These are phyloP conservation scores for Agriopis marginaria DNA, from an alignment of 2,888 invertebrate species.

Conservation along the genomic window DNA sequence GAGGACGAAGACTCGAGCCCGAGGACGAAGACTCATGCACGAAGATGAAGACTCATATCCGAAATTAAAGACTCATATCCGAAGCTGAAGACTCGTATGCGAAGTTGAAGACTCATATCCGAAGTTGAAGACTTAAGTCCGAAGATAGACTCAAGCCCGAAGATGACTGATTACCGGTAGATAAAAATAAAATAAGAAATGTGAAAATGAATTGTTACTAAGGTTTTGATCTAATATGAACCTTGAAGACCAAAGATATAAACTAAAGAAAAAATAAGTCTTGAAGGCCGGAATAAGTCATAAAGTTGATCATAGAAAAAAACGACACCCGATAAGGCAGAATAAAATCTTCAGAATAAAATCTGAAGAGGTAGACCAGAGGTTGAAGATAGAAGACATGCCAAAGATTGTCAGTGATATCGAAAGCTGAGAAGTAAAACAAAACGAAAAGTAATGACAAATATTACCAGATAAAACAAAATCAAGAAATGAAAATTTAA, in stretches of 20 bases:
- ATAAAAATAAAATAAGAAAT: too few species aligned
- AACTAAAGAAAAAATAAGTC: background rate
- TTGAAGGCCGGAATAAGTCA: too few species aligned
- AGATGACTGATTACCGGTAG: too few species aligned
- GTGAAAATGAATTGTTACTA: too few species aligned
- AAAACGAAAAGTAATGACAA: conserved; percentile 6
- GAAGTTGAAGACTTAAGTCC: conserved; percentile 13
- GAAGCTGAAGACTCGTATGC: background rate
- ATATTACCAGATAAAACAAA: conserved; percentile 12
- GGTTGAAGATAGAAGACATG: conserved; percentile 1
- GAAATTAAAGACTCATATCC: conserved; percentile 5
- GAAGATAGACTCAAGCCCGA: background rate
- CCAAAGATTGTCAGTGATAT: background rate
- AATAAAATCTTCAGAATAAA: background rate
- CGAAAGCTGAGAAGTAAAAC: conserved; percentile 14
- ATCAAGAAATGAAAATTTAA: conserved; percentile 5
- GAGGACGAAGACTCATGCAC: conserved; percentile 12
- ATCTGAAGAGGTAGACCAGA: conserved; percentile 10
- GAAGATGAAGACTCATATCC: conserved; percentile 7
- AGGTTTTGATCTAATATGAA: too few species aligned
- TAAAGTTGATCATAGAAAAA: too few species aligned
- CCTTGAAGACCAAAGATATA: too few species aligned
- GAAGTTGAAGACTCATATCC: background rate
- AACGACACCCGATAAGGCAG: too few species aligned
- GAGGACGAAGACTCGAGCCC: conserved; percentile 11